Conservation (phyloP, 2,888 invertebrate genomes). For the Cosmia pyralina region DNA sequence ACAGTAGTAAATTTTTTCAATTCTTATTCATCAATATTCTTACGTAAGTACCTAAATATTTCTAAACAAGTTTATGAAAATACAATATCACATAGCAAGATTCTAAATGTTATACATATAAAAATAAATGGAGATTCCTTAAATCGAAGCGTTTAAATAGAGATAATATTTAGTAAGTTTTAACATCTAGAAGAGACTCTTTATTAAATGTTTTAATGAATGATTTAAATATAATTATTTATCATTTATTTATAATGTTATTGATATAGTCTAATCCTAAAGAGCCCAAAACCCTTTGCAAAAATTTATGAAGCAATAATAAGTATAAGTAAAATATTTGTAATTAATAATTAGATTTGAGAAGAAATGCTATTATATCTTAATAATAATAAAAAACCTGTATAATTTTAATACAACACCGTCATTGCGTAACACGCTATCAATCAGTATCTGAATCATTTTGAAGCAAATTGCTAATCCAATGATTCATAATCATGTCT, state of each 20-base stretch:
- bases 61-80: constrained; percentile 57
- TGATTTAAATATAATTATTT: constrained; percentile 10
- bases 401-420: not conserved
- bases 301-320: constrained; percentile 26
- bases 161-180: constrained; percentile 44
- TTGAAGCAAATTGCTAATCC: no score
- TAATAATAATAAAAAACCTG: not conserved
- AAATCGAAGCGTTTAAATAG: constrained; percentile 54
- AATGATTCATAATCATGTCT: no score
- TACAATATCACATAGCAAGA: constrained; percentile 66
- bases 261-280: not conserved
- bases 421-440: no score
- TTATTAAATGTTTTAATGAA: constrained; percentile 32
- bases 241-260: constrained; percentile 12
- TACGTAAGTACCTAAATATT: constrained; percentile 40
- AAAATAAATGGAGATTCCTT: constrained; percentile 69
- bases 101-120: constrained; percentile 63
- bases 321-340: not conserved
- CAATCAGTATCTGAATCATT: no score
- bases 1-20: constrained; percentile 37
- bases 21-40: constrained; percentile 30
- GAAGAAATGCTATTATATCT: not conserved
- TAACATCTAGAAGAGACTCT: constrained; percentile 58
- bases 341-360: not conserved
- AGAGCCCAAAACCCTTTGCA: constrained; percentile 20